These are phyloP conservation scores for Diadromus collaris DNA, from an alignment of 2,888 invertebrate genomes.

Conservation along the genomic window DNA sequence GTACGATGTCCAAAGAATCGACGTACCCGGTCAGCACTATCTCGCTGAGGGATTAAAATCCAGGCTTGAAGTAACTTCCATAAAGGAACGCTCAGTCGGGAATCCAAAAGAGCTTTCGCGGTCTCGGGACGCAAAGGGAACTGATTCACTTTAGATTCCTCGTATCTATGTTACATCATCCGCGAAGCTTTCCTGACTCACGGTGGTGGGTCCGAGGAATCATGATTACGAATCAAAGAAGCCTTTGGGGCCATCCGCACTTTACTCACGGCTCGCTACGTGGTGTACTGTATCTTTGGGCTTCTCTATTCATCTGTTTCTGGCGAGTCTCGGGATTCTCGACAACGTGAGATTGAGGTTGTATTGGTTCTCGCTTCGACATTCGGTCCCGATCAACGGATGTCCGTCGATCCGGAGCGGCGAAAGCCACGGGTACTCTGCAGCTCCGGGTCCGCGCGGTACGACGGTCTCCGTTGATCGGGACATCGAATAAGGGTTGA, in stretches of 20 bases:
- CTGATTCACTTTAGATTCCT: conserved; percentile 1
- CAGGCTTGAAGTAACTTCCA: not conserved
- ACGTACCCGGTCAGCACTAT: not conserved
- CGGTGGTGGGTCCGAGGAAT: not conserved
- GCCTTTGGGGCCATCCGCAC: not conserved
- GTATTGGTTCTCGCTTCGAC: conserved; percentile 16
- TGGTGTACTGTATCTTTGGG: not conserved
- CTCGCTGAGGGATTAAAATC: conserved; percentile 5
- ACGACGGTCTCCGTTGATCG: conserved; percentile 17
- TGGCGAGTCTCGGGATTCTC: not conserved
- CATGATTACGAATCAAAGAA: not conserved
- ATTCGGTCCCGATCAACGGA: conserved; percentile 7
- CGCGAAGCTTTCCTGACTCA: not conserved
- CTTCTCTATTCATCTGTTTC: not conserved
- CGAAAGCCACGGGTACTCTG: not conserved
- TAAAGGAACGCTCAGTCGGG: not conserved
- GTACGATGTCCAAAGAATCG: not conserved
- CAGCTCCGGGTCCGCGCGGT: not conserved
- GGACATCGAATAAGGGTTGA: conserved; percentile 32
- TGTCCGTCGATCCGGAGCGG: not conserved
- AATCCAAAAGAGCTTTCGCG: conserved; percentile 1
- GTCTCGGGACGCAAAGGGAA: not conserved
- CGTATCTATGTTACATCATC: conserved; percentile 1
- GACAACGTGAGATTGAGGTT: not conserved
- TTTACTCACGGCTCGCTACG: not conserved